These are phyloP conservation scores for Scolopax bukidnonensis DNA, from an alignment of 2,797 vertebrate genomes.

Conservation along the genomic window DNA sequence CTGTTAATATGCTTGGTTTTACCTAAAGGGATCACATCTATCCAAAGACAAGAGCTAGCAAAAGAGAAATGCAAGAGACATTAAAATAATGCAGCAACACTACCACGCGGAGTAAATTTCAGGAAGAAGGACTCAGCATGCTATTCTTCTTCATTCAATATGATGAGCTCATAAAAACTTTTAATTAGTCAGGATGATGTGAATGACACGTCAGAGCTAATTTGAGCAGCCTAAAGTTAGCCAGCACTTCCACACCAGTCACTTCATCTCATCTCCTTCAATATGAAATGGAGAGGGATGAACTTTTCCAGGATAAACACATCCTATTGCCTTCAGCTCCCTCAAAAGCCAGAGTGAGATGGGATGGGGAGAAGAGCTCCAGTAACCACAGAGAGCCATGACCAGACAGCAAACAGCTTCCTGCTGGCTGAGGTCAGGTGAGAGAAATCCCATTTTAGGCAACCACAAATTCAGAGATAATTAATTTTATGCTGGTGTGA, in stretches of 20 bases:
- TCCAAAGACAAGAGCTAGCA: background rate
- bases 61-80: background rate
- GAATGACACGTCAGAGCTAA: conserved; percentile 52
- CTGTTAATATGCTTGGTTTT: background rate
- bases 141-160: conserved; percentile 28
- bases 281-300: background rate
- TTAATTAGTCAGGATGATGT: conserved; percentile 52
- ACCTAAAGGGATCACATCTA: background rate
- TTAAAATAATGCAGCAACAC: background rate
- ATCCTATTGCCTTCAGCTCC: background rate
- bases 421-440: background rate
- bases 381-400: background rate
- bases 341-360: background rate
- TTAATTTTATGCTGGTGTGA: background rate
- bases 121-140: background rate
- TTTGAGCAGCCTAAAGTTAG: conserved; percentile 48
- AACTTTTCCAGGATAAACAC: background rate
- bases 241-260: conserved; percentile 14
- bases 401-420: background rate
- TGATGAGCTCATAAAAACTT: conserved; percentile 36
- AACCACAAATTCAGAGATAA: background rate
- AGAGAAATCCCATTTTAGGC: background rate
- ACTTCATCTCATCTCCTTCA: background rate
- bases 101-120: background rate
- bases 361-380: background rate